Conservation (phyloP, 1,140 invertebrate genomes). For the Chironomus tepperi region DNA sequence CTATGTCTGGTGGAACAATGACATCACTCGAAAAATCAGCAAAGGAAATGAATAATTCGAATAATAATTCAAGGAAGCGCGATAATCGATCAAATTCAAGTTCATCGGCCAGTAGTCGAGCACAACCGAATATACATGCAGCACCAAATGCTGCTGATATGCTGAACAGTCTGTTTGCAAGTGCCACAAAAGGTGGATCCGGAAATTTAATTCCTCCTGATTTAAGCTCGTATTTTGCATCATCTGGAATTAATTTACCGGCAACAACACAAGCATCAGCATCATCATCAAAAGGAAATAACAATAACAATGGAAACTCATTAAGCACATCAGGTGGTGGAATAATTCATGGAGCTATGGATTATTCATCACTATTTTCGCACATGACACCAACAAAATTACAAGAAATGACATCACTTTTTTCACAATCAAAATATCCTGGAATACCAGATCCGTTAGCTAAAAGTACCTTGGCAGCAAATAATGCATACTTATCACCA, state of each 20-base stretch:
- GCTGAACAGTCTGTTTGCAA: constrained; percentile 9
- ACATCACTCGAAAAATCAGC: background rate
- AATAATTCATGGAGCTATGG: background rate
- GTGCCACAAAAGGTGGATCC: background rate
- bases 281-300: background rate
- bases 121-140: constrained; percentile 1
- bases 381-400: constrained; percentile 37
- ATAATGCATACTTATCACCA: constrained; percentile 55
- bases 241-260: background rate
- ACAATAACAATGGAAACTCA: background rate
- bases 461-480: constrained; percentile 55
- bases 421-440: constrained; percentile 37
- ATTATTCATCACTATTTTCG: constrained; percentile 33
- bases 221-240: background rate
- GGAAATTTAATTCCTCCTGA: background rate
- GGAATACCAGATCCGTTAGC: constrained; percentile 55
- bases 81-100: background rate
- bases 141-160: constrained; percentile 19
- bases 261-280: constrained; percentile 29
- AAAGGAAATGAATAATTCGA: background rate
- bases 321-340: constrained; percentile 15
- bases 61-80: background rate
- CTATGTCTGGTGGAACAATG: background rate
- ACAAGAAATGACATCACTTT: constrained; percentile 38
- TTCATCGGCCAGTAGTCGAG: background rate